Conservation (phyloP, 2,797 vertebrate genomes). For the Heteromormyrus szaboi region DNA sequence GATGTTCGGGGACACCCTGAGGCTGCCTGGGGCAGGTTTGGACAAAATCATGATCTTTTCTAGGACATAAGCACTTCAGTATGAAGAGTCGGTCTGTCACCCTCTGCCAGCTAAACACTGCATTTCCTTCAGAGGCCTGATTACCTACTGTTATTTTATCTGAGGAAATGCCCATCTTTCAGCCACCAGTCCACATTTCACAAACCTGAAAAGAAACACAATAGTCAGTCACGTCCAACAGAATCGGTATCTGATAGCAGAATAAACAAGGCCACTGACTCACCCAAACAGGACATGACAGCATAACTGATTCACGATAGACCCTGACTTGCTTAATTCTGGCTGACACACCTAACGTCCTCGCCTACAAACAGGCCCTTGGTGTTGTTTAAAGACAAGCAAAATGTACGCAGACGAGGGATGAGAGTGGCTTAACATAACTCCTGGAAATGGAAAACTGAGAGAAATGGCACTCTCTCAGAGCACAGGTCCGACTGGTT, state of each 20-base stretch:
- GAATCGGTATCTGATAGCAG: conserved; percentile 61
- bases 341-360: conserved; percentile 38
- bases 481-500: neutral
- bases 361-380: neutral
- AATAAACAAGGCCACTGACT: conserved; percentile 35
- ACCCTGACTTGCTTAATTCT: conserved; percentile 25
- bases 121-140: neutral
- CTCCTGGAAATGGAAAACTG: neutral
- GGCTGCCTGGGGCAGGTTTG: neutral
- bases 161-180: neutral
- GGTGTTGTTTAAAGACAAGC: conserved; percentile 23
- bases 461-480: neutral
- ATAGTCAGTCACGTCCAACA: conserved; percentile 63
- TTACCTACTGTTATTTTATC: neutral
- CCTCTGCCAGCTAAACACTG: neutral
- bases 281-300: conserved; percentile 40
- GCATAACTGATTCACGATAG: conserved; percentile 62
- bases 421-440: neutral
- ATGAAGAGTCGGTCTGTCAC: neutral
- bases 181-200: neutral
- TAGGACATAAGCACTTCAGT: neutral
- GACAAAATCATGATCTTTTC: neutral
- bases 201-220: conserved; percentile 26
- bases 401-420: neutral
- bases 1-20: neutral